Evolutionary conservation across 2,888 invertebrate genomes (phyloP).

Genomic region (Dryomyza anilis): DNA sequence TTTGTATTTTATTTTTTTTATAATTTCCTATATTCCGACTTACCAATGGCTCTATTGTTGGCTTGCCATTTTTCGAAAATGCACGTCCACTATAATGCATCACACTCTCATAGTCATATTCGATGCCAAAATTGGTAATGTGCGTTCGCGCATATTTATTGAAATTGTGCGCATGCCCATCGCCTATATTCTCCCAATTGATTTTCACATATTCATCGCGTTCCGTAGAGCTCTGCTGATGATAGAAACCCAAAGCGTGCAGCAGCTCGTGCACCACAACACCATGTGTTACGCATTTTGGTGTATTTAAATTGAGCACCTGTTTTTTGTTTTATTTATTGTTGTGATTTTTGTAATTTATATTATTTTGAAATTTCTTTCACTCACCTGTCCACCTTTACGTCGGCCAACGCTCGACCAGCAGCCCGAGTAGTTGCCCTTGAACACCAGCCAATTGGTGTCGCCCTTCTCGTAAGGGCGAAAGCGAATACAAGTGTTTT

Average conservation of each 20-base stretch:
- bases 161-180: slow-evolving; percentile 66
- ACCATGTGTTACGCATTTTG: slow-evolving; percentile 67
- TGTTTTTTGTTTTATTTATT: too few relatives aligned
- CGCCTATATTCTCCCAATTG: slow-evolving; percentile 70
- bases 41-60: slow-evolving; percentile 69
- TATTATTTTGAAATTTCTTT: neutral
- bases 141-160: slow-evolving; percentile 70
- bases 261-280: slow-evolving; percentile 79
- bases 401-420: slow-evolving; percentile 71
- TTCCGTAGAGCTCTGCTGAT: slow-evolving; percentile 80
- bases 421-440: slow-evolving; percentile 66
- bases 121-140: slow-evolving; percentile 70
- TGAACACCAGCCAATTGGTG: slow-evolving; percentile 66
- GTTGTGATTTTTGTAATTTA: neutral
- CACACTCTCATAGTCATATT: slow-evolving; percentile 74
- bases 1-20: too few relatives aligned
- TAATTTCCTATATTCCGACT: too few relatives aligned
- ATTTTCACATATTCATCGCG: slow-evolving; percentile 78
- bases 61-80: slow-evolving; percentile 71
- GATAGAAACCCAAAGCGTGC: slow-evolving; percentile 81
- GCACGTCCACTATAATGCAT: slow-evolving; percentile 75
- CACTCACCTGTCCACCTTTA: slow-evolving; percentile 65
- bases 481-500: slow-evolving; percentile 69
- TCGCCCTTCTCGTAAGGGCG: slow-evolving; percentile 66
- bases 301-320: slow-evolving; percentile 65